A percentile compares a stretch with the other conserved stretches of the same genome.
Conservation (phyloP, 2,113 vertebrate genomes). For the Protobothrops flavoviridis region DNA sequence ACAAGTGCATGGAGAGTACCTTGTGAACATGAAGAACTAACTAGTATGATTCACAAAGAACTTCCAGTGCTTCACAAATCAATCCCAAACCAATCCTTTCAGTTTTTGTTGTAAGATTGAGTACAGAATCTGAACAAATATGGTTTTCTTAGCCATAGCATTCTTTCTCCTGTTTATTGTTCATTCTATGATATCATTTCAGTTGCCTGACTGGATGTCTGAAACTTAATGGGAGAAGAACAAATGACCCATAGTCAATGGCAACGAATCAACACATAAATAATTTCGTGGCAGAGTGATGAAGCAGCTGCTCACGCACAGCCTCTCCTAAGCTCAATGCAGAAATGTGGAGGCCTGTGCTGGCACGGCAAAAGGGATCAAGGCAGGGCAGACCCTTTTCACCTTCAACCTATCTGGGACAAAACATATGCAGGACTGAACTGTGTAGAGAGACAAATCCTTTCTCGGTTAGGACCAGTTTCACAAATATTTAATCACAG, state of each 20-base stretch:
- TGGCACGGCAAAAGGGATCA: neutral
- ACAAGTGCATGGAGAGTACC: neutral
- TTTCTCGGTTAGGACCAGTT: neutral
- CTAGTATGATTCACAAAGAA: neutral
- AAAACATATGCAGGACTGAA: neutral
- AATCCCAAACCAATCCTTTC: neutral
- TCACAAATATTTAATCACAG: neutral
- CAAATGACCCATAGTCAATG: neutral
- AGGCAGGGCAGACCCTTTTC: neutral
- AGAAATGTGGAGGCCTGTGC: neutral
- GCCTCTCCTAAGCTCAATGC: neutral
- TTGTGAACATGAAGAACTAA: neutral
- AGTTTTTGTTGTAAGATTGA: neutral
- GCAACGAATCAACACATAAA: neutral
- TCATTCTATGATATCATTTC: slow-evolving; percentile 10
- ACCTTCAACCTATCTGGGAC: neutral
- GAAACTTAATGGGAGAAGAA: neutral
- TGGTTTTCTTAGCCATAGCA: neutral
- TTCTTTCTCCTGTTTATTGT: neutral
- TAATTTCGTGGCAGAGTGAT: neutral
- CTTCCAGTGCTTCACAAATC: neutral
- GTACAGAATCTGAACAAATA: neutral
- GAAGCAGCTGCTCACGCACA: neutral
- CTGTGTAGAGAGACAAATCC: neutral
- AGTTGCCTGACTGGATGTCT: neutral